These are phyloP conservation scores for Mormyrus iriodes DNA, from an alignment of 2,113 vertebrate species.

Conservation along the genomic window DNA sequence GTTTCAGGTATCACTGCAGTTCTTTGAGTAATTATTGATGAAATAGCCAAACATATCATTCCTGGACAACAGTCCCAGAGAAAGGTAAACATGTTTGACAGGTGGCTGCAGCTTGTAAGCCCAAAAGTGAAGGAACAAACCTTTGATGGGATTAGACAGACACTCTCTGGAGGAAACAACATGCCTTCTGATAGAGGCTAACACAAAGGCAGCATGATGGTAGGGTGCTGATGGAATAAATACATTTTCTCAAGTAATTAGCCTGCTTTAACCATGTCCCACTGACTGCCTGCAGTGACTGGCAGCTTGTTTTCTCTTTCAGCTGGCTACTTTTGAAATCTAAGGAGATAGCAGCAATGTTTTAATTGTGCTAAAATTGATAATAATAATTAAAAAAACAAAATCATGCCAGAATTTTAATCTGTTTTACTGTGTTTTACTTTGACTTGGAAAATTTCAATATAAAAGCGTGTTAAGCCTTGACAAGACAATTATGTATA, in stretches of 20 bases:
- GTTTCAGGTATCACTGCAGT: constrained; percentile 50
- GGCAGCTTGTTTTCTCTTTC: constrained; percentile 41
- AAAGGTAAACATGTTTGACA: constrained; percentile 29
- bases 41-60: constrained; percentile 23
- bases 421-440: not conserved
- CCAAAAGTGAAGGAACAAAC: constrained; percentile 40
- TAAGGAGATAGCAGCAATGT: not conserved
- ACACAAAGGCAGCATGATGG: constrained; percentile 29
- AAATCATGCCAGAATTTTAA: not conserved
- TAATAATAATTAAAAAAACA: not conserved
- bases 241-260: constrained; percentile 47
- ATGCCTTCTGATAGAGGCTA: constrained; percentile 36
- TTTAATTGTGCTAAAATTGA: not conserved
- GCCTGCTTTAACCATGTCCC: constrained; percentile 34
- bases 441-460: not conserved
- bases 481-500: not conserved
- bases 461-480: not conserved
- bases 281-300: constrained; percentile 28
- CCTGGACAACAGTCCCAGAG: constrained; percentile 42
- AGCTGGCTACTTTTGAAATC: not conserved
- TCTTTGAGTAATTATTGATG: constrained; percentile 40
- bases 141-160: constrained; percentile 59
- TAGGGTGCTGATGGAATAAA: constrained; percentile 50
- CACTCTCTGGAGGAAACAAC: constrained; percentile 36
- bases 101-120: constrained; percentile 36